These are phyloP conservation scores for Tadarida brasiliensis DNA, from an alignment of 2,797 vertebrate genomes.

Conservation along the genomic window DNA sequence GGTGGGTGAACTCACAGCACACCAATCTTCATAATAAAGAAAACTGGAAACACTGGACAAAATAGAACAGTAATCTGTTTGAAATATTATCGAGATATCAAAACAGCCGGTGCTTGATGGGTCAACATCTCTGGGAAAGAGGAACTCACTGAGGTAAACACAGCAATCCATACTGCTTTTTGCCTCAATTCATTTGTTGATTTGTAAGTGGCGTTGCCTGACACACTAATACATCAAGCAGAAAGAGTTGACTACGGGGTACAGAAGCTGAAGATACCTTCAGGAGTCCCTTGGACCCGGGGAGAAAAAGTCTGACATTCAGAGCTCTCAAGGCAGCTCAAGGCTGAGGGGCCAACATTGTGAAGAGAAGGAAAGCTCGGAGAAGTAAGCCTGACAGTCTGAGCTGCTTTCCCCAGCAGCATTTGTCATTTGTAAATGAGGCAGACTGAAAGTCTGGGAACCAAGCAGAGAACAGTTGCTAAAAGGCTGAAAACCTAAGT, in stretches of 20 bases:
- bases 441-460: slow-evolving; percentile 7
- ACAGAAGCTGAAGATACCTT: neutral
- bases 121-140: neutral
- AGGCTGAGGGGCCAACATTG: neutral
- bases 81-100: neutral
- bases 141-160: neutral
- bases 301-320: neutral
- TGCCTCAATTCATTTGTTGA: slow-evolving; percentile 41
- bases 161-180: neutral
- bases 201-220: neutral
- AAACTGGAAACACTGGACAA: neutral
- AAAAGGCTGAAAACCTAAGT: neutral
- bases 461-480: slow-evolving; percentile 4
- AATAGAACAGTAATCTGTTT: neutral
- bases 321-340: neutral
- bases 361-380: neutral
- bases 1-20: neutral
- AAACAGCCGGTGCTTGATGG: neutral
- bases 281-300: neutral
- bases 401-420: neutral
- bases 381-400: neutral
- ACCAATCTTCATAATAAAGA: neutral
- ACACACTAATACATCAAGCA: slow-evolving; percentile 8
- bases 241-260: neutral
- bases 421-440: slow-evolving; percentile 15